These are phyloP conservation scores for Mungos mungo DNA, from an alignment of 2,113 vertebrate genomes.

Conservation along the genomic window DNA sequence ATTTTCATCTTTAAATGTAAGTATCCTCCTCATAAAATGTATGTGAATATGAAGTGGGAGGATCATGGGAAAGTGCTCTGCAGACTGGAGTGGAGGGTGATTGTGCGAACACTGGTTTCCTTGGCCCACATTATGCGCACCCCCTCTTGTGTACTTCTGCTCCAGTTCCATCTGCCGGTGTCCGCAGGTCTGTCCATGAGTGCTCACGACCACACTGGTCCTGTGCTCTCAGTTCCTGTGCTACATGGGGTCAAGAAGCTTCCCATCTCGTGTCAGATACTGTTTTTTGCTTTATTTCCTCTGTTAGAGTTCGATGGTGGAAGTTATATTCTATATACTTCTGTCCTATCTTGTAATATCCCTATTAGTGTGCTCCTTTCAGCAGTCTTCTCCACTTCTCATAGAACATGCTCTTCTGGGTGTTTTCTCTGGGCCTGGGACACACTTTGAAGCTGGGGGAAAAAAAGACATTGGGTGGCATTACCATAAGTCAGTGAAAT, in stretches of 20 bases:
- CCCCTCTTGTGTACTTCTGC: not conserved
- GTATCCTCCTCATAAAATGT: not conserved
- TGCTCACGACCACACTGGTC: too few species aligned
- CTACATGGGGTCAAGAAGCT: not conserved
- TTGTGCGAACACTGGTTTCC: not conserved
- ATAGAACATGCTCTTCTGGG: not conserved
- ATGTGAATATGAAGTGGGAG: not conserved
- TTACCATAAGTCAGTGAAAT: not conserved
- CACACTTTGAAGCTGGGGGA: not conserved
- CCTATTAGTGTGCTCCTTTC: not conserved
- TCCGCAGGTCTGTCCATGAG: not conserved
- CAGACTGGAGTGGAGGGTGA: not conserved
- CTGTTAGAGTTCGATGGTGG: not conserved
- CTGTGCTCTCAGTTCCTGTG: not conserved
- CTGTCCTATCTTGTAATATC: not conserved
- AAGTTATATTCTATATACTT: not conserved
- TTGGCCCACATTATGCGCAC: not conserved
- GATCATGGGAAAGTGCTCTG: not conserved
- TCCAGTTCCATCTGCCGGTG: not conserved
- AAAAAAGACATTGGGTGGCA: not conserved
- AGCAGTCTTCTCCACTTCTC: not conserved
- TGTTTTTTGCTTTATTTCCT: not conserved
- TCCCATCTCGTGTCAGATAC: not conserved
- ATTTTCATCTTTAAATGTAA: not conserved
- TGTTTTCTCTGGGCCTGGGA: not conserved